Conservation (phyloP, 2,888 invertebrate species). For the Nineta flava region DNA sequence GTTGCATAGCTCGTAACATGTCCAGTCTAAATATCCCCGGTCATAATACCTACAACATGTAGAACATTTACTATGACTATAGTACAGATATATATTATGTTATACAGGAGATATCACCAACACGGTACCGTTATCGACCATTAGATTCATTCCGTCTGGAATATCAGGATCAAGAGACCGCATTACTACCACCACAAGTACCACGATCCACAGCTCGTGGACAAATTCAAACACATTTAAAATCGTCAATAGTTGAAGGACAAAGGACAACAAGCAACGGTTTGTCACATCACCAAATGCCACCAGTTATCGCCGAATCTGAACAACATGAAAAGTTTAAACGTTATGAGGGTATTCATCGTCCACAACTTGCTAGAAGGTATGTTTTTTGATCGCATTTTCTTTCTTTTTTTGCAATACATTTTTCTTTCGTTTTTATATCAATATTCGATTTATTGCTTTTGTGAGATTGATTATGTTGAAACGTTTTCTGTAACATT, state of each 20-base stretch:
- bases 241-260: constrained; percentile 19
- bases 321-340: constrained; percentile 14
- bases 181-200: not conserved
- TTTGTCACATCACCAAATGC: constrained; percentile 5
- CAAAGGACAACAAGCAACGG: constrained; percentile 13
- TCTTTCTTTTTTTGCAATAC: too few species aligned
- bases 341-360: constrained; percentile 4
- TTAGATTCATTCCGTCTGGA: constrained; percentile 3
- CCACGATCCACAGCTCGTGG: not conserved
- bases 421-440: too few species aligned
- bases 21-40: too few species aligned
- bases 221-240: constrained; percentile 21
- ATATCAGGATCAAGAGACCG: not conserved
- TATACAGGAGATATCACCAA: constrained; percentile 2
- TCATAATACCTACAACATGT: too few species aligned
- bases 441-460: too few species aligned
- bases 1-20: too few species aligned
- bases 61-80: too few species aligned
- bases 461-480: too few species aligned
- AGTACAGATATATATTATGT: too few species aligned
- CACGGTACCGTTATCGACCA: constrained; percentile 3
- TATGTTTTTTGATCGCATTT: not conserved
- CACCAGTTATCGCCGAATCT: constrained; percentile 8
- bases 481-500: too few species aligned
- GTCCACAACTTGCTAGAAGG: not conserved